A percentile compares a stretch with the other conserved stretches of the same genome.
These are phyloP conservation scores for Thaleichthys pacificus DNA, from an alignment of 2,797 vertebrate genomes.

Conservation along the genomic window DNA sequence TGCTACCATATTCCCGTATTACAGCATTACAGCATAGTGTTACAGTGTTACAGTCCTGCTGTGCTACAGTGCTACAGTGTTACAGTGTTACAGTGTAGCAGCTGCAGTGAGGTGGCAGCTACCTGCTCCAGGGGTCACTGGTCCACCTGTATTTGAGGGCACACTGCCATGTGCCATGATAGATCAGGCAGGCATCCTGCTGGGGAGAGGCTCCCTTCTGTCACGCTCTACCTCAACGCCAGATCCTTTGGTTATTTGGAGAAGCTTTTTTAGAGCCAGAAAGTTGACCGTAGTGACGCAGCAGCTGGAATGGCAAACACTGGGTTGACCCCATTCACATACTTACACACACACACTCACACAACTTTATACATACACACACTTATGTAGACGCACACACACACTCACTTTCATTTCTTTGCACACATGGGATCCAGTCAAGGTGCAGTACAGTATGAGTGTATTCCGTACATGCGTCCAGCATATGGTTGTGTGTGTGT, in stretches of 20 bases:
- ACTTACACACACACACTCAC: slow-evolving; percentile 6
- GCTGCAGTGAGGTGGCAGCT: not conserved
- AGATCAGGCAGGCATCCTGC: slow-evolving; percentile 9
- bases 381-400: slow-evolving; percentile 15
- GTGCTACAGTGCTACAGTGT: not conserved
- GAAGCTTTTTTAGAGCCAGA: slow-evolving; percentile 2
- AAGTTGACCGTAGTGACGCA: not conserved
- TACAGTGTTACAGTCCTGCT: slow-evolving; percentile 22
- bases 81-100: no score
- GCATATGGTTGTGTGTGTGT: not conserved
- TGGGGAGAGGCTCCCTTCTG: slow-evolving; percentile 2
- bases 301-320: slow-evolving; percentile 2
- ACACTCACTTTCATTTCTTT: slow-evolving; percentile 9
- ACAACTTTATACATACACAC: slow-evolving; percentile 13
- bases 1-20: no score
- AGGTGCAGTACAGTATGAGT: not conserved
- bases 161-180: not conserved
- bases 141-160: not conserved
- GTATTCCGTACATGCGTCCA: not conserved
- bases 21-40: no score
- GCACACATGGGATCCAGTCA: slow-evolving; percentile 3
- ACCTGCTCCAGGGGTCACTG: slow-evolving; percentile 1
- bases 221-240: slow-evolving; percentile 20
- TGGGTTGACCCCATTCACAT: not conserved
- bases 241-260: slow-evolving; percentile 29